These are phyloP conservation scores for Pantherophis guttatus DNA, from an alignment of 2,113 vertebrate species.

Conservation along the genomic window DNA sequence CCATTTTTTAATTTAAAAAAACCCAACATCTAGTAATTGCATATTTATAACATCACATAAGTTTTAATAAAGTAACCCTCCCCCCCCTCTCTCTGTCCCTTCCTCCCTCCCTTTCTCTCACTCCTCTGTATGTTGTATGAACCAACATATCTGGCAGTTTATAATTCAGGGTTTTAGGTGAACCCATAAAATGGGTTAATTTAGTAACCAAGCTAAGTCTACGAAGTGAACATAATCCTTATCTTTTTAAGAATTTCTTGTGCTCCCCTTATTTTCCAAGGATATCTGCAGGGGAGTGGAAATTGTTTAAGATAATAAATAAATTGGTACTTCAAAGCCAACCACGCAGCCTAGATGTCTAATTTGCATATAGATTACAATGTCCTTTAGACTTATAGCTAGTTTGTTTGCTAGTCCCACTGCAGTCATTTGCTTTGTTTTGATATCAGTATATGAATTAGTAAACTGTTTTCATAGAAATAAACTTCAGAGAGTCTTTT, in stretches of 20 bases:
- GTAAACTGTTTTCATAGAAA: not conserved
- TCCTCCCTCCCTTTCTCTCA: too few species aligned
- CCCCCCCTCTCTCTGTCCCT: not conserved
- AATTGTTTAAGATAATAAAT: not conserved
- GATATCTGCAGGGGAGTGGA: not conserved
- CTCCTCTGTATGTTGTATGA: not conserved
- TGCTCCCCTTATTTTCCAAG: not conserved
- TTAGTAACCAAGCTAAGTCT: not conserved
- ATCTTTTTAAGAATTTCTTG: not conserved
- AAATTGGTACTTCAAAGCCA: not conserved
- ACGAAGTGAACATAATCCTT: not conserved
- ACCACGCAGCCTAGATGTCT: not conserved
- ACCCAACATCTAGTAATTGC: not conserved
- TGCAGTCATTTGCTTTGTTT: constrained; percentile 16
- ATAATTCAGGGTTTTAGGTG: not conserved
- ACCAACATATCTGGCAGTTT: not conserved
- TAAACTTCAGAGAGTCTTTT: not conserved
- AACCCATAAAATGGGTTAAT: not conserved
- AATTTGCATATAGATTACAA: constrained; percentile 38
- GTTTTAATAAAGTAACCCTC: not conserved
- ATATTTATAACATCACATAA: not conserved
- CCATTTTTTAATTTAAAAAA: not conserved
- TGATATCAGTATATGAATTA: constrained; percentile 4
- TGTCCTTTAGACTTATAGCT: constrained; percentile 11
- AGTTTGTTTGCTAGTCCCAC: constrained; percentile 27